Base-by-base conservation (phyloP, 2,888 invertebrate species). In the Drosophila ustulata region DNA sequence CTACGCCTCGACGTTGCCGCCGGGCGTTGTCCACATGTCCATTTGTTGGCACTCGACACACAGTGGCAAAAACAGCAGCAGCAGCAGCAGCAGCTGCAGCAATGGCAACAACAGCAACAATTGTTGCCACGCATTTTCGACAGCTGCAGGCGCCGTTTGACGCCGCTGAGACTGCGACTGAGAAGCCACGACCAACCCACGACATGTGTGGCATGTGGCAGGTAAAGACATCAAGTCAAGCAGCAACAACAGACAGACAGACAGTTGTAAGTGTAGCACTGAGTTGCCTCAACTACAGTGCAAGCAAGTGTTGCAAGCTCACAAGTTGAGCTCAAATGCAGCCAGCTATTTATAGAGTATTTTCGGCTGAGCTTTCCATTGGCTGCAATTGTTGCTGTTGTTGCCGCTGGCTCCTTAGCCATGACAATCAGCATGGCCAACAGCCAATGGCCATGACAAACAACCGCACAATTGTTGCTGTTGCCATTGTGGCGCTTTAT, bases 21-120 rank as follows among this genome's bases (percentile, higher is more conserved):
- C 59, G 75, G 72, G 34, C 61, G 62, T 23, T 67, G 78, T 83
- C 75, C 86, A 75, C 68, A 78, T 88, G 84, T 88, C 83, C 83
- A 80, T 68, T 82, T 74, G 81, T 86, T 84, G 89, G 70, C 89
- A 88, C 83, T 88, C 88, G 89, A 86, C 83, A 88, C 71, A 87
- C 83, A 83, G 52, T 71, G 71, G 55, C 70, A 80, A 7, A 66
- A 63, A 43, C 67, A 59, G 25, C 68, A 65, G 25, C 68, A 50
- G 2, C 68, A 50, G 2, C 64, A 53, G 11, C 64, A 50, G 3
- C 47, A 45, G 18, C 18, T 18, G 7, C 53, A 56, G 6, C 51
- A 57, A 4, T 28, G 39, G 1, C 56, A 57, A 11, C 51, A 41
- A 23, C 63, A 58, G 5, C 64, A 66, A 11, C 23, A 34, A 53